Evolutionary conservation across 2,888 invertebrate genomes (phyloP), one percentile per base, ranked within the genome.

Genomic region (Flabesymbios commensalis): DNA sequence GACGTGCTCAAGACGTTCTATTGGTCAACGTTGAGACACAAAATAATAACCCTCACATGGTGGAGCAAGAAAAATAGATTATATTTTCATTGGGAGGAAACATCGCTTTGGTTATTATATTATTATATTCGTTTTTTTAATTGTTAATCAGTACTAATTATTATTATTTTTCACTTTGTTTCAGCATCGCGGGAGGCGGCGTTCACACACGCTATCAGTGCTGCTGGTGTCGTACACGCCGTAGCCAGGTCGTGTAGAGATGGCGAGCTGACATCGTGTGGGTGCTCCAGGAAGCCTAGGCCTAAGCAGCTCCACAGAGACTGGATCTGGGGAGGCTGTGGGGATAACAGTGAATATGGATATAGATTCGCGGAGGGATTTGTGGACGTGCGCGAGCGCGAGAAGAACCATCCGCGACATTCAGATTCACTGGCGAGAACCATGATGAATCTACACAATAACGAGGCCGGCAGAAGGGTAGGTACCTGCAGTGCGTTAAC

Each of bases 281-380:
- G n/a, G n/a, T 97, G 97, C 82, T 92, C 93, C 54, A 86, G 90
- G 24, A 90, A 92, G 52, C 85, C 88, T 2, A 85, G 95, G 49
- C 96, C 96, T 4, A 87, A 88, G 72, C 90, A 92, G 78, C 86
- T 96, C 59, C 90, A 92, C 74, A 87, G 88, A 58, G 94, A 96
- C 78, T 98, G 95, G 95, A 90, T 93, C 51, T 98, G 98, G 98
- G 95, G 95, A 32, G 98, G 98, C 28, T 98, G 96, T 76, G 97
- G 96, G 0, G 97, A 98, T 83, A 94, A 99, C 84, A 88, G 96
- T 60, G 93, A 95, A 82, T 96, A 95, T 82, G 72, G 72, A 22
- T 80, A 71, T 85, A 93, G 92, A 84, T 97, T 97, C 83, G 90
- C 95, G 1, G 91, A 92, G 83, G 91, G 91, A 72, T 98, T 98